A percentile compares a stretch with the other conserved stretches of the same genome.
Evolutionary conservation across 2,113 vertebrate species (phyloP).

Genomic region (Hippotragus niger): DNA sequence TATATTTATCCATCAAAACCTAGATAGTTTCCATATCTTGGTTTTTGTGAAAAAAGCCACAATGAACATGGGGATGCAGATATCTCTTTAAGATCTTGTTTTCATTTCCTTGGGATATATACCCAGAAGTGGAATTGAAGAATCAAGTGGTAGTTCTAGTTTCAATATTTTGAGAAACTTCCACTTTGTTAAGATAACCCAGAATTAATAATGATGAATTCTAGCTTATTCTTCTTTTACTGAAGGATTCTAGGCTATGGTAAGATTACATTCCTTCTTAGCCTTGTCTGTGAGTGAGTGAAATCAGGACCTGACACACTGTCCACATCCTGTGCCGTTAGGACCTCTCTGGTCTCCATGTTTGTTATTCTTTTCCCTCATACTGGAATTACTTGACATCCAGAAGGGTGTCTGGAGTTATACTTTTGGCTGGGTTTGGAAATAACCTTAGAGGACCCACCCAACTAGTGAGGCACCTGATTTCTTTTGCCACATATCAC

Average conservation of each 20-base stretch:
- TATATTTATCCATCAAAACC: neutral
- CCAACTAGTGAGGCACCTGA: fast-evolving
- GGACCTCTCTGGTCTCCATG: fast-evolving
- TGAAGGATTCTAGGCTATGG: neutral
- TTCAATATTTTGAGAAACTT: neutral
- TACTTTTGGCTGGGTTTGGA: neutral
- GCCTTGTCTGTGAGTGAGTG: neutral
- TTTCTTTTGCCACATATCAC: neutral
- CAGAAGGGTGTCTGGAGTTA: neutral
- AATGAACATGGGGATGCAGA: neutral
- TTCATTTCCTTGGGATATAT: neutral
- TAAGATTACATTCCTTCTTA: neutral
- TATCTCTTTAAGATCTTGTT: neutral
- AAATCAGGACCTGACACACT: neutral
- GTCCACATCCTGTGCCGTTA: fast-evolving
- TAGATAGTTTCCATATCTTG: neutral
- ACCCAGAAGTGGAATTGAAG: neutral
- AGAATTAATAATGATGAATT: neutral
- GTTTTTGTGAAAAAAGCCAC: neutral
- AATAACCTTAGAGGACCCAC: neutral
- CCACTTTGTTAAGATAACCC: neutral
- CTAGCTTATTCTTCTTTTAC: neutral
- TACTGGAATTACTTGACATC: neutral
- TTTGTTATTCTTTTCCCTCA: neutral
- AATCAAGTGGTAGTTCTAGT: neutral